Conservation (phyloP, 2,113 vertebrate species). For the Dolichotis patagonum region DNA sequence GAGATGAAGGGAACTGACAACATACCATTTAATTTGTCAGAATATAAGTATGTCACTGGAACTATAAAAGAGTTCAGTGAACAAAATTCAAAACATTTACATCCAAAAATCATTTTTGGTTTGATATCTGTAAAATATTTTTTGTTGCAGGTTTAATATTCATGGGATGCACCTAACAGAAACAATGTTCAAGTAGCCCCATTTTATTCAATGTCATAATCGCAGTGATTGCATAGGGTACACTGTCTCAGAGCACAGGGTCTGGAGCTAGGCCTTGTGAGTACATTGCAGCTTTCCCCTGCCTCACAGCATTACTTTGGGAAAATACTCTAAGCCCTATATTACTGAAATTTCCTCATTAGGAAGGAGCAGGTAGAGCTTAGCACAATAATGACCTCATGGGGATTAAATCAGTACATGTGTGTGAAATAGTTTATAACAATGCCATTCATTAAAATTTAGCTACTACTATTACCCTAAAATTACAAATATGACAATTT, state of each 20-base stretch:
- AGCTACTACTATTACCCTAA: neutral
- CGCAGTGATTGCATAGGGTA: rapidly evolving
- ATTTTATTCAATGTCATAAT: neutral
- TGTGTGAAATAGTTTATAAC: neutral
- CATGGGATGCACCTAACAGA: neutral
- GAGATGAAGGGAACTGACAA: neutral
- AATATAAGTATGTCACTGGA: neutral
- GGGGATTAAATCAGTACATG: neutral
- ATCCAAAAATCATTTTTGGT: neutral
- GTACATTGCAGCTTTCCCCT: neutral
- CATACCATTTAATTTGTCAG: neutral
- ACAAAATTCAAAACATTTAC: neutral
- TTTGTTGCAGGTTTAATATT: neutral
- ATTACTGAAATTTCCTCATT: neutral
- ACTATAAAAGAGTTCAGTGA: neutral
- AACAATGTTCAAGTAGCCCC: neutral
- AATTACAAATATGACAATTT: neutral
- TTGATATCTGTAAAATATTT: neutral
- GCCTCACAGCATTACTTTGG: neutral
- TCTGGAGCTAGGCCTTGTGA: too few relatives aligned
- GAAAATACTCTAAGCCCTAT: neutral
- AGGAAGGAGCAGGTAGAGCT: neutral
- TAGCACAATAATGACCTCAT: neutral
- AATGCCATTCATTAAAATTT: neutral
- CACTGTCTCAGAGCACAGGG: neutral